These are phyloP conservation scores for Kryptopterus vitreolus DNA, from an alignment of 2,797 vertebrate species.

Conservation along the genomic window DNA sequence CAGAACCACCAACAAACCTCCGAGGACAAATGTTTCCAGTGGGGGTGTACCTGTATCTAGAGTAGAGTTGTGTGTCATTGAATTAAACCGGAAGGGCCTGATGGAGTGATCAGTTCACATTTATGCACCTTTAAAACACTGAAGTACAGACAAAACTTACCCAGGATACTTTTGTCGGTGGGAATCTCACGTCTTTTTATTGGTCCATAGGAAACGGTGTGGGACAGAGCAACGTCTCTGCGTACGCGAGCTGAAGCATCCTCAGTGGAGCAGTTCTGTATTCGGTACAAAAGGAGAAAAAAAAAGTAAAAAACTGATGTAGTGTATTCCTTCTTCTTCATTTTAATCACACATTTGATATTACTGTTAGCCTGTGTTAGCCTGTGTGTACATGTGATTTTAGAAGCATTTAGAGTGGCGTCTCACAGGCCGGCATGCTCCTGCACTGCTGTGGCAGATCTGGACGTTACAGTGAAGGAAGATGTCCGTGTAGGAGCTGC, in stretches of 20 bases:
- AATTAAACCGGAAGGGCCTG: not conserved
- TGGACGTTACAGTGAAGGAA: conserved; percentile 77
- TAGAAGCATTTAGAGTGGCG: conserved; percentile 18
- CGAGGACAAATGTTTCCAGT: conserved; percentile 74
- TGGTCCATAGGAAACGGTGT: conserved; percentile 72
- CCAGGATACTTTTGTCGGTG: conserved; percentile 58
- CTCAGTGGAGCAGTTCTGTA: conserved; percentile 74
- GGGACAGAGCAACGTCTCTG: conserved; percentile 68
- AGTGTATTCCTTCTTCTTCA: not conserved
- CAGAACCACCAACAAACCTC: conserved; percentile 69
- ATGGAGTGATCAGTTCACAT: not conserved
- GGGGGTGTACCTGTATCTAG: conserved; percentile 63
- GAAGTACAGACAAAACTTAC: conserved; percentile 58
- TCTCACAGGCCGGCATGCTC: conserved; percentile 72
- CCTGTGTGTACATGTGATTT: not conserved
- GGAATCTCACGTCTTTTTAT: conserved; percentile 67
- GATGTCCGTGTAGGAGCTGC: conserved; percentile 71
- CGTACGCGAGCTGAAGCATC: conserved; percentile 64
- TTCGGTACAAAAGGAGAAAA: not conserved
- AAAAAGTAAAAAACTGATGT: not conserved
- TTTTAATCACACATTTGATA: not conserved
- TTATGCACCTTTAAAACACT: not conserved
- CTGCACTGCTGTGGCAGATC: conserved; percentile 72
- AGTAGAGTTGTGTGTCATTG: conserved; percentile 35
- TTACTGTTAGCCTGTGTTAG: not conserved